Evolutionary conservation across 2,797 vertebrate genomes (phyloP).

Genomic region (Dendrocincla tyrannina): DNA sequence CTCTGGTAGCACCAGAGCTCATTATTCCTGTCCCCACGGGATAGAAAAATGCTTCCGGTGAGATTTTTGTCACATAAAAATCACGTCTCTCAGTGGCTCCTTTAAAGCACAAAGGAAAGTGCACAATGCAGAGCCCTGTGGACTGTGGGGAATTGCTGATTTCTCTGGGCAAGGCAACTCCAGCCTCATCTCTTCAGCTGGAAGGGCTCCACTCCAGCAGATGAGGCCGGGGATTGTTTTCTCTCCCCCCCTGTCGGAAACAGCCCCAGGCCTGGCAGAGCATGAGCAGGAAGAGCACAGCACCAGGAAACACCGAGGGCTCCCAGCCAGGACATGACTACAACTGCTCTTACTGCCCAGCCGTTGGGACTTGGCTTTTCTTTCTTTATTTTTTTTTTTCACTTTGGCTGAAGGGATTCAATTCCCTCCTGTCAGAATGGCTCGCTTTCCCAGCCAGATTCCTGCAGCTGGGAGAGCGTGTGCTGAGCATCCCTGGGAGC

Average conservation of each 20-base stretch:
- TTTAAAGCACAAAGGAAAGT: not conserved
- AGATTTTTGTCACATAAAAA: not conserved
- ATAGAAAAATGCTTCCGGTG: not conserved
- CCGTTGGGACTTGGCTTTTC: not conserved
- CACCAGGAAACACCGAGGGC: conserved; percentile 4
- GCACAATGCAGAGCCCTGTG: not conserved
- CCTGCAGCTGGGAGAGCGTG: not conserved
- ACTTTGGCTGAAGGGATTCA: not conserved
- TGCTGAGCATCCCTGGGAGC: not conserved
- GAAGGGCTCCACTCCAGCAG: not conserved
- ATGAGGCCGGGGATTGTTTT: not conserved
- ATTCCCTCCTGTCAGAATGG: not conserved
- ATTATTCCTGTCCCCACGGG: not conserved
- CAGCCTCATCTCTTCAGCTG: not conserved
- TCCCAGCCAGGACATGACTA: not conserved
- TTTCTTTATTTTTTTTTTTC: no score
- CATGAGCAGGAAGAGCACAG: conserved; percentile 19
- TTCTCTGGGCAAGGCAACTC: not conserved
- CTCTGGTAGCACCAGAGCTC: not conserved
- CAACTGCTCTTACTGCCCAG: not conserved
- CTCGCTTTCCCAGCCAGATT: not conserved
- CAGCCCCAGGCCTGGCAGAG: conserved; percentile 48
- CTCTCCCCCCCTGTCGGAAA: not conserved
- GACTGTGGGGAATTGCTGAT: not conserved
- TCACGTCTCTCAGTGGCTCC: not conserved